Evolutionary conservation across 2,113 vertebrate species (phyloP).

Genomic region (Dipodomys ordii): DNA sequence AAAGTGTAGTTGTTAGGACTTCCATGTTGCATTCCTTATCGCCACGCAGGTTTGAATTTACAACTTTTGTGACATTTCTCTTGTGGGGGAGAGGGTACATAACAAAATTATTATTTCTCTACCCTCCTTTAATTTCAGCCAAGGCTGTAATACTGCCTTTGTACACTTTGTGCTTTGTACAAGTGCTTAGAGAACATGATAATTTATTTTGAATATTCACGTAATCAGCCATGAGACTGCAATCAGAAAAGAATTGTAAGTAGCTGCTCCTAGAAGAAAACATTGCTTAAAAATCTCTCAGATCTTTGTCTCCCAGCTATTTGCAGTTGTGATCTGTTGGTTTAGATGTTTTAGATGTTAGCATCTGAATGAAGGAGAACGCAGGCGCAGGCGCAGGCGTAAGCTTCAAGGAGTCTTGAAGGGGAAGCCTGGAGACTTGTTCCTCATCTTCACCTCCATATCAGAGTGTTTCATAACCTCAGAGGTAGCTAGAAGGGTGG

Average conservation of each 20-base stretch:
- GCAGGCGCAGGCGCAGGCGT: neutral
- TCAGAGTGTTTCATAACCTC: too few species aligned
- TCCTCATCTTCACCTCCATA: neutral
- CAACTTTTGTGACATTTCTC: constrained; percentile 23
- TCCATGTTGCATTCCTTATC: neutral
- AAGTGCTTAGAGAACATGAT: constrained; percentile 54
- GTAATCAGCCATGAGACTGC: constrained; percentile 56
- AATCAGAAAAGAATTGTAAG: constrained; percentile 71
- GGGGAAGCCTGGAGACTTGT: neutral
- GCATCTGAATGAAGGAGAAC: neutral
- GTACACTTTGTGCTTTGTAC: constrained; percentile 48
- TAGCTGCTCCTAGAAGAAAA: constrained; percentile 58
- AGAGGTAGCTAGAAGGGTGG: too few species aligned
- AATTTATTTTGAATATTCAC: constrained; percentile 79
- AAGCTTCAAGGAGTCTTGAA: neutral
- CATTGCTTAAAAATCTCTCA: constrained; percentile 52
- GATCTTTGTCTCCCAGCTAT: constrained; percentile 23
- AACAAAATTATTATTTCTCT: constrained; percentile 36
- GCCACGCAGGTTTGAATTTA: neutral
- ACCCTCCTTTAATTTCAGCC: constrained; percentile 49
- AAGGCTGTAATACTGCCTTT: neutral
- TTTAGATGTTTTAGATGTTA: neutral
- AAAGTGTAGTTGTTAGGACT: constrained; percentile 18
- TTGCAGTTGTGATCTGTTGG: constrained; percentile 1
- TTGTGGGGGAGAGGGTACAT: neutral